Base-by-base conservation (phyloP, 2,113 vertebrate species). In the Podiceps cristatus region DNA sequence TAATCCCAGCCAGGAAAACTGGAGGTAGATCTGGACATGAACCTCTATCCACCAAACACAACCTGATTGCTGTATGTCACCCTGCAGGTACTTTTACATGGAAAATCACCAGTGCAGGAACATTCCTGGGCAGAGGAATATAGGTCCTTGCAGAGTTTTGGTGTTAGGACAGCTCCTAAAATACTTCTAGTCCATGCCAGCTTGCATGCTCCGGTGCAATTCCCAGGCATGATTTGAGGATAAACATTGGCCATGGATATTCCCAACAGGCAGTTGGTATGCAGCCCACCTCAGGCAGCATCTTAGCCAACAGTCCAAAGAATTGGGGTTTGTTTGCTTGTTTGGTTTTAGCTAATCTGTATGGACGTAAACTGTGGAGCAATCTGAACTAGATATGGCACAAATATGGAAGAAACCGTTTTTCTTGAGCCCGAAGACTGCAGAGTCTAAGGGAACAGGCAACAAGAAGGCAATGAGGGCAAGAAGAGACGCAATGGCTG, bases 181-280 rank as follows among this genome's bases (percentile, higher is more conserved):
- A n/a, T 9, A 3, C 16, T 64, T 76, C 53, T 9, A 67, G 9
- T 22, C 52, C 31, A 31, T 9, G 19, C 12, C 40, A 88, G 14
- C 20, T 82, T 71, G 4, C 3, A 4, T 4, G 3, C 5, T 33
- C 19, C 29, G 0, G 0, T 72, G 27, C 33, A 64, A 27, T 56
- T 90, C 35, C 63, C 37, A 83, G 63, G 13, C 24, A 29, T 2
- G 5, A n/a, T 31, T 17, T 73, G 35, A 69, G 14, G 18, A n/a
- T 83, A 40, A 71, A 20, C 20, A 24, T n/a, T 86, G 59, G 29
- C 59, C 35, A 10, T 69, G 63, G 53, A 35, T 73, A 13, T 33
- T 90, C 31, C 23, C 40, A 78, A 68, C 35, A 78, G 66, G 63
- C 33, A 17, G 22, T 12, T 66, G 86, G 45, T 53, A n/a, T 25